phyloP scores from a whole-genome alignment of 2,797 vertebrate species.

The Pagetopsis macropterus region DNA sequence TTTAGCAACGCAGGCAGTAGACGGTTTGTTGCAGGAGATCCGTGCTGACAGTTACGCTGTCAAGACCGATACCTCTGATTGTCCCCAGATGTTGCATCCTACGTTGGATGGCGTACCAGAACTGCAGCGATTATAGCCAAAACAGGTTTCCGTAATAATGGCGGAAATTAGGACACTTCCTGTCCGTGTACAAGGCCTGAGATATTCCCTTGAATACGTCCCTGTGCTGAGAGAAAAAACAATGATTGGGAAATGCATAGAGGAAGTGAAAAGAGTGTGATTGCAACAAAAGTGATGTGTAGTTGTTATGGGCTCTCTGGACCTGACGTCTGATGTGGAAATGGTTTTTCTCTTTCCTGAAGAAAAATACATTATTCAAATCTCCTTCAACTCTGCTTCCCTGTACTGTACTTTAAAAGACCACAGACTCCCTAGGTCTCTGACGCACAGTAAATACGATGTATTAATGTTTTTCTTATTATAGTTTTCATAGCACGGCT shows the following conservation, averaged over 20 bases:
- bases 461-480: constrained; percentile 51
- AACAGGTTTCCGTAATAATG: constrained; percentile 49
- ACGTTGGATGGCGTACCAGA: constrained; percentile 38
- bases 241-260: constrained; percentile 17
- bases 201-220: constrained; percentile 29
- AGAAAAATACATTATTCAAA: constrained; percentile 60
- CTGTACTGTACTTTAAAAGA: constrained; percentile 11
- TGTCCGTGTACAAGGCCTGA: constrained; percentile 41
- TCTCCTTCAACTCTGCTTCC: not conserved
- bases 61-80: constrained; percentile 64
- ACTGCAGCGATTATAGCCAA: constrained; percentile 39
- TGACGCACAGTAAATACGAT: constrained; percentile 34
- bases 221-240: not conserved
- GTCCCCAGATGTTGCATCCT: constrained; percentile 72
- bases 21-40: constrained; percentile 64
- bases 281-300: constrained; percentile 34
- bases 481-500: constrained; percentile 4
- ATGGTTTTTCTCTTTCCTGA: constrained; percentile 51
- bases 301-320: constrained; percentile 27
- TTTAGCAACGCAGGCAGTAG: constrained; percentile 35
- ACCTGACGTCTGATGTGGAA: constrained; percentile 55
- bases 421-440: constrained; percentile 38
- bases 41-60: constrained; percentile 72
- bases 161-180: constrained; percentile 64
- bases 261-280: constrained; percentile 40